Evolutionary conservation across 2,113 vertebrate species (phyloP).

Genomic region (Amblyornis subalaris): DNA sequence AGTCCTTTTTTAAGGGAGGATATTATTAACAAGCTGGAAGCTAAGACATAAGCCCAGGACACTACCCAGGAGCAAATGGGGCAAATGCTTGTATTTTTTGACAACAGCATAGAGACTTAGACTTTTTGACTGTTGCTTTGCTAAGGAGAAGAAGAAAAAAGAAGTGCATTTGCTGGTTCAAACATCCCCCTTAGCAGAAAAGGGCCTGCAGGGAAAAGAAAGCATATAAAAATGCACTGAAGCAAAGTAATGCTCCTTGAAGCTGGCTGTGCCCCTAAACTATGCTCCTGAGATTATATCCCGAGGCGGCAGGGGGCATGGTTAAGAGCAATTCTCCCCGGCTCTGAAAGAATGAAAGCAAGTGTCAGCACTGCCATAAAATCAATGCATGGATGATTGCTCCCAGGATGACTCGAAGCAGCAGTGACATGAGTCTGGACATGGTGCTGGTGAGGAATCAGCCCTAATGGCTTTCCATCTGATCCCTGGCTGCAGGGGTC

Average conservation of each 20-base stretch:
- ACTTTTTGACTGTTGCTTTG: constrained; percentile 34
- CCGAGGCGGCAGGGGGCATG: constrained; percentile 11
- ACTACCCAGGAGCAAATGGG: not conserved
- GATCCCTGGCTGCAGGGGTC: constrained; percentile 35
- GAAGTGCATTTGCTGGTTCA: constrained; percentile 27
- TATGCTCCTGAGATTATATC: constrained; percentile 50
- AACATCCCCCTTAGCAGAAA: constrained; percentile 14
- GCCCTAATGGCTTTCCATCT: constrained; percentile 20
- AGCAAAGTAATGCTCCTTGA: constrained; percentile 57
- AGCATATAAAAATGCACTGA: constrained; percentile 51
- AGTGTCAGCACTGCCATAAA: constrained; percentile 48
- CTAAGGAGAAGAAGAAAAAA: not conserved
- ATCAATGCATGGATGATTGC: constrained; percentile 47
- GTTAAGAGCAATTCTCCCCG: constrained; percentile 39
- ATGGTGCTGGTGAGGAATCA: constrained; percentile 33
- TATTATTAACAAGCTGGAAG: not conserved
- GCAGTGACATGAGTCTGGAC: constrained; percentile 19
- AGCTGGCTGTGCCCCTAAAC: constrained; percentile 48
- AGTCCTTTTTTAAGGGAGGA: not conserved
- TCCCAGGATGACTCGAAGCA: constrained; percentile 39
- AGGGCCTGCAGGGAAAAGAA: constrained; percentile 33
- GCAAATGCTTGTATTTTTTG: not conserved
- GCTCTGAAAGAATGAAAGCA: constrained; percentile 27
- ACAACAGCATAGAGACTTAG: constrained; percentile 14
- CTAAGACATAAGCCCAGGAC: not conserved